Conservation (phyloP, 2,797 vertebrate genomes). For the Hephaestus fuliginosus region DNA sequence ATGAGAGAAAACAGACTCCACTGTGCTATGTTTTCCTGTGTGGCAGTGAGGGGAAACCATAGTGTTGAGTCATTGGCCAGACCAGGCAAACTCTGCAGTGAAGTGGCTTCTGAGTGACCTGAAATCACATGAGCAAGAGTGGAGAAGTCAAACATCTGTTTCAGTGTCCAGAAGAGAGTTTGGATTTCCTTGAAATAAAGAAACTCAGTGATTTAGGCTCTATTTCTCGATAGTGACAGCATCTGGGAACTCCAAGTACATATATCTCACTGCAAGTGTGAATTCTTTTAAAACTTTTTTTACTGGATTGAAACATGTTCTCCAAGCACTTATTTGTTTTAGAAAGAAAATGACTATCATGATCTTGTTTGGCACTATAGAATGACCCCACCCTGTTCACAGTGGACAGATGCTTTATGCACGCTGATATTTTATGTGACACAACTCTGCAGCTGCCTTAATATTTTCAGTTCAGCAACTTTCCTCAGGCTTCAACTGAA, state of each 20-base stretch:
- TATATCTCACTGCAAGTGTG: not conserved
- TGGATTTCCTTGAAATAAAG: conserved; percentile 54
- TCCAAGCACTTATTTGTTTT: conserved; percentile 3
- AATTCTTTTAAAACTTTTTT: not conserved
- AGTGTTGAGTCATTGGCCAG: conserved; percentile 62
- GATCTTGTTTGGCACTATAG: not conserved
- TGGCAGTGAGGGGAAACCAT: conserved; percentile 54
- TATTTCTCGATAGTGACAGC: conserved; percentile 28
- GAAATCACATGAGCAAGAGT: conserved; percentile 60
- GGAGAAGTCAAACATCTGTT: conserved; percentile 60
- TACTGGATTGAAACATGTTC: not conserved
- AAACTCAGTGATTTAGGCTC: conserved; percentile 34
- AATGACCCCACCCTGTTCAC: not conserved
- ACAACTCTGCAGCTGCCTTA: not conserved
- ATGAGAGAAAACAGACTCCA: conserved; percentile 34
- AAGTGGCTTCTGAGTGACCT: conserved; percentile 67
- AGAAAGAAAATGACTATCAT: not conserved
- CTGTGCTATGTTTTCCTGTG: conserved; percentile 62
- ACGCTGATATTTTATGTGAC: conserved; percentile 2
- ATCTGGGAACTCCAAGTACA: not conserved
- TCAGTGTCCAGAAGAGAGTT: conserved; percentile 22
- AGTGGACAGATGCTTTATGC: not conserved
- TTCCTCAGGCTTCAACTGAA: not conserved
- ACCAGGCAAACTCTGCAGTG: conserved; percentile 33
- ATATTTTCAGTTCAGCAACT: not conserved